phyloP scores from a whole-genome alignment of 2,113 vertebrate genomes.

The Notothenia rossii region DNA sequence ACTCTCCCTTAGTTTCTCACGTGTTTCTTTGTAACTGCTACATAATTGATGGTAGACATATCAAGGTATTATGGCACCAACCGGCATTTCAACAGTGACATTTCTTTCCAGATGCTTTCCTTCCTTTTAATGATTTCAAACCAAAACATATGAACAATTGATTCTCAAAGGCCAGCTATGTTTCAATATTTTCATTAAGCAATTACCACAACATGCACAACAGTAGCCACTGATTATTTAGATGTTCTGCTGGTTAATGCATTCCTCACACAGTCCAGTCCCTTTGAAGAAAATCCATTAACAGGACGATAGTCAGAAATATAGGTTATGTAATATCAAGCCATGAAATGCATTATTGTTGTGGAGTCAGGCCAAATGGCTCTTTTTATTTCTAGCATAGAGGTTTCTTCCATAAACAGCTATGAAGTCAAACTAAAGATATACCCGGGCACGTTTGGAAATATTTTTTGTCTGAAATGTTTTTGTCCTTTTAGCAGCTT shows the following conservation, averaged over 20 bases:
- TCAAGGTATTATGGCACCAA: conserved; percentile 4
- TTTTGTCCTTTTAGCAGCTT: background rate
- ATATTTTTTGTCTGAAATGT: background rate
- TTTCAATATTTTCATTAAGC: conserved; percentile 34
- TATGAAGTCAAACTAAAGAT: background rate
- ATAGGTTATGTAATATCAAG: background rate
- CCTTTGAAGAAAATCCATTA: conserved; percentile 23
- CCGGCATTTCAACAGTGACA: conserved; percentile 15
- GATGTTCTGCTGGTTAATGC: conserved; percentile 1
- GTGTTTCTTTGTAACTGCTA: conserved; percentile 48
- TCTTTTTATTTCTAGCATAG: background rate
- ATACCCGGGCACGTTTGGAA: background rate
- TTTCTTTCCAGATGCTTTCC: background rate
- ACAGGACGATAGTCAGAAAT: conserved; percentile 6
- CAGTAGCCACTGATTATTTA: conserved; percentile 11
- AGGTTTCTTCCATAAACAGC: background rate
- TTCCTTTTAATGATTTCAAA: conserved; percentile 37
- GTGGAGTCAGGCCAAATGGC: background rate
- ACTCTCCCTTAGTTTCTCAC: conserved; percentile 1
- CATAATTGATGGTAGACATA: conserved; percentile 47
- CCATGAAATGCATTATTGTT: background rate
- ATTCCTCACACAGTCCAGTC: conserved; percentile 10
- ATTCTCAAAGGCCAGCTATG: conserved; percentile 13
- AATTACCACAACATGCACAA: conserved; percentile 4
- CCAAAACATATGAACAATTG: background rate